A percentile compares a stretch with the other conserved stretches of the same genome.
Conservation (phyloP, 1,140 invertebrate genomes). For the Ganaspis sp. region DNA sequence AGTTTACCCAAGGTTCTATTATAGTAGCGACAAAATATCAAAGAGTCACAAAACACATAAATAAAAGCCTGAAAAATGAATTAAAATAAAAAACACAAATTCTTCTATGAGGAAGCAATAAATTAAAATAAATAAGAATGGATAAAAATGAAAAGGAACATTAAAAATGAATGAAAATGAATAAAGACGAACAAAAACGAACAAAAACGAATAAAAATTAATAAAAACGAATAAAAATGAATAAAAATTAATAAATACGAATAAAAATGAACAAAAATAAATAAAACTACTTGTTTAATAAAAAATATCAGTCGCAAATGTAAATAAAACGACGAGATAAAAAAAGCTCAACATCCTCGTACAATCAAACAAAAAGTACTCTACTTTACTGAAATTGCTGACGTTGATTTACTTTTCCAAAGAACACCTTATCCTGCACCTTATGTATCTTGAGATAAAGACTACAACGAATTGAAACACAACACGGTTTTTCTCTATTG, state of each 20-base stretch:
- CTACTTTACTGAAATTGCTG: background rate
- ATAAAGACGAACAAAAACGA: no score
- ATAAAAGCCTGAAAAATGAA: background rate
- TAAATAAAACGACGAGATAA: no score
- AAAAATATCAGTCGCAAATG: background rate
- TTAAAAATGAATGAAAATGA: no score
- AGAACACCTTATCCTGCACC: slow-evolving; percentile 2
- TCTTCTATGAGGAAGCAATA: no score
- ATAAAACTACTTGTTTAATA: background rate
- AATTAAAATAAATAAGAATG: no score
- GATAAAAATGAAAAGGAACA: no score
- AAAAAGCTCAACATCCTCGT: no score
- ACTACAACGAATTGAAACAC: background rate
- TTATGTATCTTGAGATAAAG: background rate
- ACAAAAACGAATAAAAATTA: no score
- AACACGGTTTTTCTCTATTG: background rate
- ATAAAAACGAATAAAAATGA: no score
- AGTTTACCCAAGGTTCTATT: slow-evolving; percentile 3
- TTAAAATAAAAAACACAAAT: background rate
- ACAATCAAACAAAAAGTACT: background rate
- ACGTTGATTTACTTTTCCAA: slow-evolving; percentile 9
- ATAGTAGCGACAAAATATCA: background rate
- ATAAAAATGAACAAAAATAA: background rate
- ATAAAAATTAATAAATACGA: background rate
- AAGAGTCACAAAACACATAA: background rate